phyloP scores from a whole-genome alignment of 2,113 vertebrate genomes.

The Phycodurus eques region DNA sequence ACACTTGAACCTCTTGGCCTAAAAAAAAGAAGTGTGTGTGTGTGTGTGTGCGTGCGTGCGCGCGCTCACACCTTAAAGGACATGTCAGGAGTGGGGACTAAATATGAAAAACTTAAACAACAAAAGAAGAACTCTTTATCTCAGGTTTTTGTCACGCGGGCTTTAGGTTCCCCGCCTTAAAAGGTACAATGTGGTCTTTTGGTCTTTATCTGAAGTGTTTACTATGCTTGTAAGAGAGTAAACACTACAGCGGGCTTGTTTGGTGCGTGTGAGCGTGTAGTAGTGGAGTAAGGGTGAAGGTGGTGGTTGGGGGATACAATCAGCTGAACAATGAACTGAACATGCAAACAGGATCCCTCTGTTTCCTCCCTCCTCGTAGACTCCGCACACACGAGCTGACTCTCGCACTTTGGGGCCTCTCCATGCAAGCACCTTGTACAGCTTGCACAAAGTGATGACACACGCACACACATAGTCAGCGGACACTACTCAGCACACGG shows the following conservation, averaged over 20 bases:
- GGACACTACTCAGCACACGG: conserved; percentile 19
- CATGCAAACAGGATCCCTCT: conserved; percentile 77
- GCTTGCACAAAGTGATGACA: conserved; percentile 11
- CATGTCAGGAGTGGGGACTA: background rate
- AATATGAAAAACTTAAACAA: background rate
- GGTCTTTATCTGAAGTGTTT: background rate
- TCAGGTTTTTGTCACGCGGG: background rate
- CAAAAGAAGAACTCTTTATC: background rate
- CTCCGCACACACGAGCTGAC: conserved; percentile 38
- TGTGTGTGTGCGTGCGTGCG: too few relatives aligned
- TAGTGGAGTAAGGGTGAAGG: conserved; percentile 16
- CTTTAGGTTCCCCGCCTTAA: background rate
- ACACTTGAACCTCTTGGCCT: background rate
- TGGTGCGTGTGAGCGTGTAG: conserved; percentile 42
- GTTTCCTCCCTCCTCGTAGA: conserved; percentile 65
- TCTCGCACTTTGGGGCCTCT: background rate
- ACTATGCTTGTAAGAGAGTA: conserved; percentile 14
- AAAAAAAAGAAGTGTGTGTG: too few relatives aligned
- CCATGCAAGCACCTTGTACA: background rate
- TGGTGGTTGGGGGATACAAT: conserved; percentile 11
- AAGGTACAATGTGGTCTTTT: background rate
- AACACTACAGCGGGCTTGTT: conserved; percentile 29
- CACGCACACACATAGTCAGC: conserved; percentile 28
- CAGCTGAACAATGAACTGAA: conserved; percentile 69
- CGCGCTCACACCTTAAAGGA: background rate